These are phyloP conservation scores for Brassicogethes aeneus DNA, from an alignment of 2,888 invertebrate genomes.

Conservation along the genomic window DNA sequence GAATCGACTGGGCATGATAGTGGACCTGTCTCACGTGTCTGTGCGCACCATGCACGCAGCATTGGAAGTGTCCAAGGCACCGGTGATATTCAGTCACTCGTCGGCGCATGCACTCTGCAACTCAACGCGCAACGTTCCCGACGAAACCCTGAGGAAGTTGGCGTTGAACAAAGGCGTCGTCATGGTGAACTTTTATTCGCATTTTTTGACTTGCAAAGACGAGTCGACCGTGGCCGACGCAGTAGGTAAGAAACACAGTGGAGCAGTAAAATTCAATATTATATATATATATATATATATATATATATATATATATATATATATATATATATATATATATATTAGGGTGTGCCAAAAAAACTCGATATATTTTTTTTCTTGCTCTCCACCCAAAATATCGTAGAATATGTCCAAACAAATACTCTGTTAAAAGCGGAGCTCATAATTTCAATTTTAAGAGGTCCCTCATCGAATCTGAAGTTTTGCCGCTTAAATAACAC, in stretches of 20 bases:
- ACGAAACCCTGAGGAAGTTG: conserved; percentile 61
- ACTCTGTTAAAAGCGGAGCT: too few species aligned
- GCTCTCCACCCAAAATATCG: too few species aligned
- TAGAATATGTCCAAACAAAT: too few species aligned
- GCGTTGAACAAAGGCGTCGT: conserved; percentile 73
- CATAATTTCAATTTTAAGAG: too few species aligned
- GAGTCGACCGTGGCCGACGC: conserved; percentile 70
- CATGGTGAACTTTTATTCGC: conserved; percentile 81
- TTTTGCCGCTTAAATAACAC: too few species aligned
- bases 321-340: too few species aligned
- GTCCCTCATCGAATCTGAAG: too few species aligned
- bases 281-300: background rate
- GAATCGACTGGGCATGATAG: conserved; percentile 84
- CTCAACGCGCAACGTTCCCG: conserved; percentile 73
- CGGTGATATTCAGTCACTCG: conserved; percentile 81
- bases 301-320: background rate
- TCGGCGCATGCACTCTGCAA: conserved; percentile 74
- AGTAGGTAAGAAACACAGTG: conserved; percentile 57
- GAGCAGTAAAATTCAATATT: background rate
- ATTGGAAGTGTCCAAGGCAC: conserved; percentile 65
- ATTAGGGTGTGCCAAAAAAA: too few species aligned
- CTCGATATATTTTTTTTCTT: too few species aligned
- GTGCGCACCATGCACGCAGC: conserved; percentile 73
- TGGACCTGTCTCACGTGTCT: conserved; percentile 76
- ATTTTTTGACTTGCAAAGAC: conserved; percentile 66